phyloP scores from a whole-genome alignment of 2,113 vertebrate species.

The Rhadina sibilatrix region DNA sequence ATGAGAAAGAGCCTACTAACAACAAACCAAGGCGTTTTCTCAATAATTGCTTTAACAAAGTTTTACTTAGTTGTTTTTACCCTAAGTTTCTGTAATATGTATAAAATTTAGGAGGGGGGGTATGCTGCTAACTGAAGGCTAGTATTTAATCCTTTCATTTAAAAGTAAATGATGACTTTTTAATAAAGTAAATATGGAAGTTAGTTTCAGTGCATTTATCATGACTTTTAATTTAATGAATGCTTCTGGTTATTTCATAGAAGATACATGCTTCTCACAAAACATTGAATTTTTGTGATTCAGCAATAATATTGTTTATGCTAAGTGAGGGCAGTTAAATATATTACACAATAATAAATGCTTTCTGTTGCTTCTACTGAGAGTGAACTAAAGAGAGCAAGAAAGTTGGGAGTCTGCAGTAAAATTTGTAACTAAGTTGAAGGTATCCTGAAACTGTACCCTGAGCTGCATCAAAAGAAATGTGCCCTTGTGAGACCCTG shows the following conservation, averaged over 20 bases:
- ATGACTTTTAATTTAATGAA: neutral
- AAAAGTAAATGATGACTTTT: neutral
- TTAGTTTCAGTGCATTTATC: neutral
- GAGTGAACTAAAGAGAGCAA: neutral
- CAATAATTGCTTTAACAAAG: neutral
- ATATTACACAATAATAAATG: neutral
- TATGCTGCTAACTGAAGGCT: neutral
- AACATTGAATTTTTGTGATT: neutral
- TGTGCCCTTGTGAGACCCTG: neutral
- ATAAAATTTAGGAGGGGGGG: neutral
- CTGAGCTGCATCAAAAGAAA: neutral
- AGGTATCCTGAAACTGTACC: rapidly evolving
- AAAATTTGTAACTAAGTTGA: neutral
- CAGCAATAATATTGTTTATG: neutral
- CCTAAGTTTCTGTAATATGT: neutral
- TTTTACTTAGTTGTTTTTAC: neutral
- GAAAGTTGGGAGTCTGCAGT: neutral
- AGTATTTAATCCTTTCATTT: neutral
- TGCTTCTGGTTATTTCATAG: neutral
- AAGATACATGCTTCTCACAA: neutral
- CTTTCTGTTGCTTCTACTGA: neutral
- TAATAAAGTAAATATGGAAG: neutral
- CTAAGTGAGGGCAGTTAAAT: neutral
- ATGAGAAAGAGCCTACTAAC: neutral
- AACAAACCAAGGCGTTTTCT: neutral